Base-by-base conservation (phyloP, 1,140 invertebrate genomes). In the Cydia pomonella region DNA sequence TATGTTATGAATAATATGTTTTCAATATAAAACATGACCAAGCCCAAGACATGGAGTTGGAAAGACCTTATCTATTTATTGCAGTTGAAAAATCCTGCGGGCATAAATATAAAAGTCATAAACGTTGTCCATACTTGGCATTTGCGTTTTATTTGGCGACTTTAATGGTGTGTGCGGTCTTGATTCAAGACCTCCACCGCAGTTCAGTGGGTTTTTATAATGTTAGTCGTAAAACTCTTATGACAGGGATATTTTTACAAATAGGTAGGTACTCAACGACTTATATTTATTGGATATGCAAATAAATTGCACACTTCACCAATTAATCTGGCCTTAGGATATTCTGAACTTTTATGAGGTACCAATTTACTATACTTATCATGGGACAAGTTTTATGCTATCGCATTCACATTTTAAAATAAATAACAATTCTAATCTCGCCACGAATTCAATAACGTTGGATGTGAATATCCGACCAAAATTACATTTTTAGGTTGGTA, bases 21-120 rank as follows among this genome's bases (percentile, higher is more conserved):
- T 86, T 81, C 75, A 82, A 79, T 78, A 87, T 87, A 87, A 89
- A 87, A 78, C 77, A 79, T 79, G 76, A 44, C 62, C 16, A 27
- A 41, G 59, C 79, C 82, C 81, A 85, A 82, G 85, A 82, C 78
- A 63, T 77, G 63, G 75, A 80, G 0, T 44, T 50, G 83, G 78
- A 80, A 75, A 78, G 77, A 75, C 47, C 12, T 80, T 73, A 72
- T 76, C 74, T 84, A 82, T 84, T 82, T 82, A 81, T 79, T 81
- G 74, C 74, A 62, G 73, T 80, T 79, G 74, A 83, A 76, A 72
- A 75, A 83, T 76, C 47, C 50, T 75, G 62, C 62, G 23, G 72
- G 76, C 77, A 79, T 72, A 83, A 78, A 82, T 83, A 83, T 80
- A 74, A 82, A 79, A 75, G 78, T 78, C 78, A 80, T 86, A 87